Base-by-base conservation (phyloP, 2,113 vertebrate genomes). In the Abramis brama region DNA sequence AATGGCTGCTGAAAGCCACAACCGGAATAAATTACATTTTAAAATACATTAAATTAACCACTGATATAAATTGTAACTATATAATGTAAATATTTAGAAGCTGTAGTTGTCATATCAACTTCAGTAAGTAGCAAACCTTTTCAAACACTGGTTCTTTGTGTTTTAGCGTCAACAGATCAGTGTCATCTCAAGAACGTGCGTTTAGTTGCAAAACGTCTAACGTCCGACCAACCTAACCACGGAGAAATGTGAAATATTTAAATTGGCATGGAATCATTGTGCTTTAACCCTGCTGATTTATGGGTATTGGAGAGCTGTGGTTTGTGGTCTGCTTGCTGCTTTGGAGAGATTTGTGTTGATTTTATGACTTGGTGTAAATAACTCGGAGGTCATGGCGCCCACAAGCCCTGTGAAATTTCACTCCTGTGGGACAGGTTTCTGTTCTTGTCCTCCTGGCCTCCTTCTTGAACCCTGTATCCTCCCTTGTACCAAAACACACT, bases 341-440 rank as follows among this genome's bases (percentile, higher is more conserved):
- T 79, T 66, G 50, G 45, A 85, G 57, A 52, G 76, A 85, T 79
- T 23, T 36, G 59, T 79, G 75, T 68, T 85, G 84, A 85, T 62
- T 79, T 85, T 78, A 70, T 85, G n/a, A 55, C 75, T 55, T 11
- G 50, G 84, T 59, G 50, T 59, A 86, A 86, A 86, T 80, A 86
- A 59, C 85, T 74, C n/a, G 1, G 36, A 45, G 64, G 64, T 80
- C 50, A 86, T 73, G 77, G 64, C 55, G 50, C 77, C 52, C 68
- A 27, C 66, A 60, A 74, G 55, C 52, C 36, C 77, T 60, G 85
- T 86, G 50, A 59, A 60, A 80, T 68, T 60, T 30, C 17, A 4
- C 64, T 86, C 77, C 21, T 59, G n/a, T 19, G 52, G n/a, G 64
- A 80, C 66, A 62, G 66, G 76, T 68, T 71, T 60, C 64, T 80